Evolutionary conservation across 2,113 vertebrate species (phyloP).

Genomic region (Elaphurus davidianus): DNA sequence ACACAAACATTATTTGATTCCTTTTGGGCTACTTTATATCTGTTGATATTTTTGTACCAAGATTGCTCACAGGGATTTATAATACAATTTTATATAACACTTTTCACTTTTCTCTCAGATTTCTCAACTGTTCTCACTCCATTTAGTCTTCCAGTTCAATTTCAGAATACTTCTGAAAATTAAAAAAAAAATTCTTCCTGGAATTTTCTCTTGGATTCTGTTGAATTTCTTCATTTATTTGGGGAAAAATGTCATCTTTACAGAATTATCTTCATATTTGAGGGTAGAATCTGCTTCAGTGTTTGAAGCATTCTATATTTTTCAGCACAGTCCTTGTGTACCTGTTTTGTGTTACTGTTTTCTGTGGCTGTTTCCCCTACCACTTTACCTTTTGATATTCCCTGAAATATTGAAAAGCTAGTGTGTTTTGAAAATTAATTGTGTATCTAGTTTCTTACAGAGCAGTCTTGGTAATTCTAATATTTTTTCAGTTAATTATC

Average conservation of each 20-base stretch:
- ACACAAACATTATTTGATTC: background rate
- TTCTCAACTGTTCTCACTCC: background rate
- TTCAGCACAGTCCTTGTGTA: background rate
- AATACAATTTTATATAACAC: background rate
- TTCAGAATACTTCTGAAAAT: slow-evolving; percentile 15
- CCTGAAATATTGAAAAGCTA: background rate
- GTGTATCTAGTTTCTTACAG: background rate
- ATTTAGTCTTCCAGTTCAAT: background rate
- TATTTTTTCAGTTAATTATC: background rate
- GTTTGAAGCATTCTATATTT: background rate
- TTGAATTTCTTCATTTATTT: slow-evolving; percentile 34
- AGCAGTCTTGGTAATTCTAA: background rate
- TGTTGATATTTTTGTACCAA: background rate
- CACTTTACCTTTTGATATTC: slow-evolving; percentile 25
- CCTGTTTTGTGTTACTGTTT: slow-evolving; percentile 14
- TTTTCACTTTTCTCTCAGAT: background rate
- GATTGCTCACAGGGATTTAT: background rate
- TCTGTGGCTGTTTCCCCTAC: background rate
- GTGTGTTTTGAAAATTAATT: slow-evolving; percentile 38
- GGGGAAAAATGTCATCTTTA: background rate
- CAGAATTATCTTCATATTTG: background rate
- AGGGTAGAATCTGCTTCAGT: background rate
- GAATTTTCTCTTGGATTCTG: background rate
- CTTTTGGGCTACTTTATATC: background rate
- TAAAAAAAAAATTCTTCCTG: background rate